Base-by-base conservation (phyloP, 2,888 invertebrate species). In the Ectemnius continuus region DNA sequence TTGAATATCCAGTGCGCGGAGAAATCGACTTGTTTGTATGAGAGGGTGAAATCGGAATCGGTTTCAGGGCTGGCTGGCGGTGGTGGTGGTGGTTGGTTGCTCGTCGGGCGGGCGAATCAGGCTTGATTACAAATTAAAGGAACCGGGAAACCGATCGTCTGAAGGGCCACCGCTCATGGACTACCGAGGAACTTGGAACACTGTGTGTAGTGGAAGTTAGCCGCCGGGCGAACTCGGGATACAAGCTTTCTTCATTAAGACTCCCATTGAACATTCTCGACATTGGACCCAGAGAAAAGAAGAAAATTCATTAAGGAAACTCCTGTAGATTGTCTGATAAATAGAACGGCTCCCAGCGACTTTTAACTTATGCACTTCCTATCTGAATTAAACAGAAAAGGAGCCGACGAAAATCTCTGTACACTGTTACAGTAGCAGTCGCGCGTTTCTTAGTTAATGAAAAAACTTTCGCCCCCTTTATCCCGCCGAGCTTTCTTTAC, bases 51-150 rank as follows among this genome's bases (percentile, higher is more conserved):
- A 16, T 52, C 52, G 52, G 14, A 16, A 52, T 16, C 52, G 14
- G n/a, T 52, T 52, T 16, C 52, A 72, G 67, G 48, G 66, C n/a
- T n/a, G n/a, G n/a, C n/a, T n/a, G n/a, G n/a, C n/a, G n/a, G n/a
- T n/a, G n/a, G n/a, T n/a, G n/a, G n/a, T n/a, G n/a, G n/a, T n/a
- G n/a, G n/a, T n/a, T n/a, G n/a, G n/a, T n/a, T n/a, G n/a, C n/a
- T n/a, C n/a, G 63, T 66, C 61, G 36, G 69, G 4, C 14, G 74
- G 72, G 75, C 79, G 80, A 86, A 75, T 75, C 82, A 76, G 59
- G 75, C 75, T 81, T 84, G 86, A 83, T 86, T 86, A 84, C 81
- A 77, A 86, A 83, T 86, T 84, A 82, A 86, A 79, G 74, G 63
- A 63, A 74, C 67, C 52, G 6, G 52, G 66, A 68, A 61, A 52